Percentiles rank a stretch among this genome's conserved stretches.
phyloP scores from a whole-genome alignment of 2,113 vertebrate genomes.

The Ahaetulla prasina region DNA sequence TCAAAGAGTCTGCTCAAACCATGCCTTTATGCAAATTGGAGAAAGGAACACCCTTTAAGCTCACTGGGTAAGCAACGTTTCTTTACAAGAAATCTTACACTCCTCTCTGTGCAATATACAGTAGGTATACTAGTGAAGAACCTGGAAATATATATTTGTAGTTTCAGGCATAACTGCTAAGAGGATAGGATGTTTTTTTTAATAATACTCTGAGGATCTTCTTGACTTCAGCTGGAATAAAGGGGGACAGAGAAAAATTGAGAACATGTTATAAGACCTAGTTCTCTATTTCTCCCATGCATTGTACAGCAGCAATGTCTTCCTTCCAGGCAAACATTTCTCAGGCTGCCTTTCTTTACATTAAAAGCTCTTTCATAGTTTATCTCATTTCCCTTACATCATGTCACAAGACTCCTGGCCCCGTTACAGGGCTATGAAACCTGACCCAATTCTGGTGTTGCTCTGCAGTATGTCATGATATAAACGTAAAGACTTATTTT shows the following conservation, averaged over 20 bases:
- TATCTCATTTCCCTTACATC: constrained; percentile 39
- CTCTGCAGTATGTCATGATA: constrained; percentile 50
- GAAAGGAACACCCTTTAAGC: background rate
- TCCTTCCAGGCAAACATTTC: constrained; percentile 44
- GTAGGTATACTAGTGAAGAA: background rate
- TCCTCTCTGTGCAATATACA: background rate
- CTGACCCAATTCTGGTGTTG: constrained; percentile 42
- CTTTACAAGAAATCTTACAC: background rate
- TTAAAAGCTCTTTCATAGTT: constrained; percentile 41
- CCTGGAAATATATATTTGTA: background rate
- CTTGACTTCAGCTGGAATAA: constrained; percentile 10
- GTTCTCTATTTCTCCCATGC: constrained; percentile 16
- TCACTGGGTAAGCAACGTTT: no score
- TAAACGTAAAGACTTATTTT: constrained; percentile 49
- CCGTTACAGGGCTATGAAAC: constrained; percentile 41
- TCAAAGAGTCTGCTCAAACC: background rate
- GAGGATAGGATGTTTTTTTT: background rate
- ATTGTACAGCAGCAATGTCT: constrained; percentile 32
- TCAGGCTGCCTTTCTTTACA: constrained; percentile 58
- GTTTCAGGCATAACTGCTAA: background rate
- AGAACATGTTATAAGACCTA: constrained; percentile 4
- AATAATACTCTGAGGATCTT: background rate
- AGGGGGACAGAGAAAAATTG: no score
- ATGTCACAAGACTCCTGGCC: constrained; percentile 53
- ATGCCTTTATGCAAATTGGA: background rate